A percentile compares a stretch with the other conserved stretches of the same genome.
phyloP scores from a whole-genome alignment of 2,113 vertebrate species.

The Salvelinus alpinus region DNA sequence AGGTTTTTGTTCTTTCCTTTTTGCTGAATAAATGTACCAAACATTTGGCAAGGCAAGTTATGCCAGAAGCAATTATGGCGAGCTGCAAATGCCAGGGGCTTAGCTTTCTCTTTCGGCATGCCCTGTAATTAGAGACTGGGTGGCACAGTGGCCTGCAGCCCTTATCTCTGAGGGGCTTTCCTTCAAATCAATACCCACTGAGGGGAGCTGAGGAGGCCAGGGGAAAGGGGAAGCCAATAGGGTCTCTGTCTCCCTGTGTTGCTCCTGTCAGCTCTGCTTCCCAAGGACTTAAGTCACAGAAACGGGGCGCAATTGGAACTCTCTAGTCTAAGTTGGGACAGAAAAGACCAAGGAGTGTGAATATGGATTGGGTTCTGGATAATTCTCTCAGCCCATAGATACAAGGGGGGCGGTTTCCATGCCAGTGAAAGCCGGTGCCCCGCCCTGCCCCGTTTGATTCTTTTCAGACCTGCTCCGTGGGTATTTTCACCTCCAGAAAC shows the following conservation, averaged over 20 bases:
- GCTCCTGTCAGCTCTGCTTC: slow-evolving; percentile 15
- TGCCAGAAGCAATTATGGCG: slow-evolving; percentile 38
- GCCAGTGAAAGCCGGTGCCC: neutral
- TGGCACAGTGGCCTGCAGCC: slow-evolving; percentile 36
- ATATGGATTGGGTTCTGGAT: neutral
- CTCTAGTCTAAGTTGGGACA: neutral
- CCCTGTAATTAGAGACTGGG: slow-evolving; percentile 42
- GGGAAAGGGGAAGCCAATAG: neutral
- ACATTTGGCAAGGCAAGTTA: slow-evolving; percentile 22
- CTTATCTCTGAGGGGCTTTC: slow-evolving; percentile 27
- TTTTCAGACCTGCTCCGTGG: slow-evolving; percentile 10
- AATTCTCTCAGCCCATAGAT: neutral
- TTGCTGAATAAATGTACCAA: slow-evolving; percentile 25
- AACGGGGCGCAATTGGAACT: slow-evolving; percentile 23
- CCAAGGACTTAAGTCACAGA: slow-evolving; percentile 17
- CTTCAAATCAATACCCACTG: slow-evolving; percentile 24
- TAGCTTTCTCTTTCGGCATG: slow-evolving; percentile 31
- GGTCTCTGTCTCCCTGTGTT: slow-evolving; percentile 3
- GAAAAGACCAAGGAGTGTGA: slow-evolving; percentile 6
- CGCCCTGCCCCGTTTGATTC: neutral
- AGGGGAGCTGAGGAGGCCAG: neutral
- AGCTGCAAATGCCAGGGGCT: slow-evolving; percentile 38
- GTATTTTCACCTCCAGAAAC: slow-evolving; percentile 1
- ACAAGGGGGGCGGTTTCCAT: slow-evolving; percentile 8
- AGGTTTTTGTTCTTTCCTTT: slow-evolving; percentile 21